These are phyloP conservation scores for Galerucella nymphaeae DNA, from an alignment of 2,888 invertebrate species.

Conservation along the genomic window DNA sequence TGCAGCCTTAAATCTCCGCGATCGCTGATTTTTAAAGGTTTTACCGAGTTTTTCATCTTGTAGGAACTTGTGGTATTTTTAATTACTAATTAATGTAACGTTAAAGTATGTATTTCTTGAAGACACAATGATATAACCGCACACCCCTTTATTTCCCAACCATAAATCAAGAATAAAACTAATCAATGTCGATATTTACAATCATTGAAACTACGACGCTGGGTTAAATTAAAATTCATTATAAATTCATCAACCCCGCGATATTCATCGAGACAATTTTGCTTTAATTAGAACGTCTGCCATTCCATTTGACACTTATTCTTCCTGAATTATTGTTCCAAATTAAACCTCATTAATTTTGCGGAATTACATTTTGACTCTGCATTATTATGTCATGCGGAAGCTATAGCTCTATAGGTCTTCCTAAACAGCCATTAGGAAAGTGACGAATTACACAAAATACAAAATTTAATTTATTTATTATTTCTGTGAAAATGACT, in stretches of 20 bases:
- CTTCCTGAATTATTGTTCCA: slow-evolving; percentile 37
- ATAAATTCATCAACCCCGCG: slow-evolving; percentile 13
- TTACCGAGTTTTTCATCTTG: too few species aligned
- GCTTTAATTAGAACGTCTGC: slow-evolving; percentile 29
- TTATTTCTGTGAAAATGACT: slow-evolving; percentile 22
- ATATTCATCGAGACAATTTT: slow-evolving; percentile 7
- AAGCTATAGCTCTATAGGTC: slow-evolving; percentile 16
- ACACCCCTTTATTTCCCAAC: too few species aligned
- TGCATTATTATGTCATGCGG: slow-evolving; percentile 17
- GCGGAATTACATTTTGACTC: slow-evolving; percentile 31
- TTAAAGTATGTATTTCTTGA: too few species aligned
- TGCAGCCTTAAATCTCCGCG: too few species aligned
- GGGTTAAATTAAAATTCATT: slow-evolving; percentile 11
- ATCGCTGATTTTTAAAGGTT: too few species aligned
- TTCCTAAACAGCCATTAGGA: slow-evolving; percentile 10
- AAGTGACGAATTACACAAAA: slow-evolving; percentile 29
- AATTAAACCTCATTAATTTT: slow-evolving; percentile 42
- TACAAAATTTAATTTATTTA: slow-evolving; percentile 25
- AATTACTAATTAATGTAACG: too few species aligned
- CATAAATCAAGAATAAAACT: background rate
- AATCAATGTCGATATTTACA: background rate
- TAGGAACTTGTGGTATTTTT: too few species aligned
- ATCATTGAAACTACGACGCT: slow-evolving; percentile 3
- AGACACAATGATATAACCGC: too few species aligned
- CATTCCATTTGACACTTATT: slow-evolving; percentile 33